These are phyloP conservation scores for Trichogramma dendrolimi DNA, from an alignment of 2,888 invertebrate genomes.

Conservation along the genomic window DNA sequence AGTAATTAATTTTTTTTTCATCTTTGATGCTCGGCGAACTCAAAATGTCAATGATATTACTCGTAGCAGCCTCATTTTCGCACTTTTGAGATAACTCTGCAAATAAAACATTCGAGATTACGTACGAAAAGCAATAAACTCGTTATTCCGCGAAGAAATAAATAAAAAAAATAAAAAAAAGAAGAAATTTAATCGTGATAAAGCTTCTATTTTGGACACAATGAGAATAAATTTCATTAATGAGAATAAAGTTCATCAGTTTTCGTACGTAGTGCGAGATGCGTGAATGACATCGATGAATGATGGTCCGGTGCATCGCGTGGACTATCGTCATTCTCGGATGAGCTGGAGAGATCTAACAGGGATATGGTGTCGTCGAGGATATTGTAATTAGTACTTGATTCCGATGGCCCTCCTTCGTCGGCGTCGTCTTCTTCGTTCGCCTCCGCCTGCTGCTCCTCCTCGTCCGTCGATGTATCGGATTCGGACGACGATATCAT, in stretches of 20 bases:
- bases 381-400: slow-evolving; percentile 46
- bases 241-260: neutral
- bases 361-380: slow-evolving; percentile 38
- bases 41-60: neutral
- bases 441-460: slow-evolving; percentile 6
- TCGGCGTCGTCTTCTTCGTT: slow-evolving; percentile 32
- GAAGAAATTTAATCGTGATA: neutral
- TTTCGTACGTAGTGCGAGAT: slow-evolving; percentile 23
- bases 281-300: neutral
- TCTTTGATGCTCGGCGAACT: neutral
- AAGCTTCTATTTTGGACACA: neutral
- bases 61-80: neutral
- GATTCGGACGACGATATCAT: slow-evolving; percentile 45
- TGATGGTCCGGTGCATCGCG: neutral
- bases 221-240: neutral
- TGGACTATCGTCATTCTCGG: slow-evolving; percentile 17
- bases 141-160: too few species aligned
- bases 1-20: neutral
- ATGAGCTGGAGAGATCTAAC: slow-evolving; percentile 28
- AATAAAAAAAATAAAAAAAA: too few species aligned
- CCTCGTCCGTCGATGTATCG: slow-evolving; percentile 42
- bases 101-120: slow-evolving; percentile 16
- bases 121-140: slow-evolving; percentile 15
- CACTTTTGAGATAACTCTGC: slow-evolving; percentile 11
- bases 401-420: slow-evolving; percentile 41